These are phyloP conservation scores for Aphelinus certus DNA, from an alignment of 1,140 invertebrate genomes.

Conservation along the genomic window DNA sequence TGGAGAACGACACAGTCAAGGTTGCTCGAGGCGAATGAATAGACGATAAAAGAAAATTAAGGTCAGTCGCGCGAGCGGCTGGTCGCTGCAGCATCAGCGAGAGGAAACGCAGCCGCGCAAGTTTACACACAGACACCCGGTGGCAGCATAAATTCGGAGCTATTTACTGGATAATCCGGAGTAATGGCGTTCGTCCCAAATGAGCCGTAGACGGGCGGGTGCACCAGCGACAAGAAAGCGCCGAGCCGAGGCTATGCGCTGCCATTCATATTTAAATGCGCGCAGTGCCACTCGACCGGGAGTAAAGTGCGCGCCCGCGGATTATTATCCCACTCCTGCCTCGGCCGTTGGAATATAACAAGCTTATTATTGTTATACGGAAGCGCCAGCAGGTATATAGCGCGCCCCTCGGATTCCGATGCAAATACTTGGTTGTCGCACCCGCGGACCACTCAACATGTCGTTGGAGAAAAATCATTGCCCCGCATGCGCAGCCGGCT, in stretches of 20 bases:
- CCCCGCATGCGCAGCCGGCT: not conserved
- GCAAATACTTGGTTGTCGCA: slow-evolving; percentile 21
- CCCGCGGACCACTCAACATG: not conserved
- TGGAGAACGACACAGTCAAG: no score
- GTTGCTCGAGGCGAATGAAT: no score
- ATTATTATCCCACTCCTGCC: slow-evolving; percentile 14
- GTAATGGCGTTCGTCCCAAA: slow-evolving; percentile 32
- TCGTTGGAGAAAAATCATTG: slow-evolving; percentile 6
- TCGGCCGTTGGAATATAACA: slow-evolving; percentile 16
- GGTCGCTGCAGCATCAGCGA: slow-evolving; percentile 1
- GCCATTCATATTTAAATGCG: slow-evolving; percentile 32
- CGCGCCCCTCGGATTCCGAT: slow-evolving; percentile 5
- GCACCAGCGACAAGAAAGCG: slow-evolving; percentile 9
- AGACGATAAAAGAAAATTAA: slow-evolving; percentile 28
- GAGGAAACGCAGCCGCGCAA: not conserved
- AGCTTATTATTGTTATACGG: slow-evolving; percentile 21
- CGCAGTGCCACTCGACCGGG: slow-evolving; percentile 1
- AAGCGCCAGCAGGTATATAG: not conserved
- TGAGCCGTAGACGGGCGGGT: slow-evolving; percentile 20
- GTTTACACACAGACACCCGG: slow-evolving; percentile 24
- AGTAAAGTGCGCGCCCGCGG: slow-evolving; percentile 21
- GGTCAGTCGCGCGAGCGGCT: slow-evolving; percentile 6
- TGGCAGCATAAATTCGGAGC: slow-evolving; percentile 35
- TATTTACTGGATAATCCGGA: slow-evolving; percentile 40
- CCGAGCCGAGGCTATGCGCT: not conserved